Evolutionary conservation across 1,140 invertebrate species (phyloP), one percentile per base, ranked within the genome.

Genomic region (Limonius californicus): DNA sequence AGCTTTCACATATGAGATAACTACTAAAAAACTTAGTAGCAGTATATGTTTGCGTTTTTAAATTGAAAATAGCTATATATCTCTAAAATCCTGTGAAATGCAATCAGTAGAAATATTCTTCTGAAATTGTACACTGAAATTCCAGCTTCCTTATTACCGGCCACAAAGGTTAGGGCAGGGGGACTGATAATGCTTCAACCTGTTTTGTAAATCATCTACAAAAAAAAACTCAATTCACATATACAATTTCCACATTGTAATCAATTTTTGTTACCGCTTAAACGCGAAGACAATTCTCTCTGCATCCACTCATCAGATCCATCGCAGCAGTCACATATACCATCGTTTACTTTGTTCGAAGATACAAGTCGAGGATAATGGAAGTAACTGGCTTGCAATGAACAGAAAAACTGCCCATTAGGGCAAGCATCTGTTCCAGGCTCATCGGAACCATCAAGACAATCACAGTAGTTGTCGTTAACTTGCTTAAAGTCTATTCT

Each of bases 401-500:
- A 75, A 74, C 93, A 96, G 73, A 89, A 87, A 78, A 97, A 97
- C 12, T 81, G 77, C 1, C 90, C 90, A 78, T 89, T 87, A 0
- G 82, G 74, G 77, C 95, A 97, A 15, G 95, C 95, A 72, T 87
- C 87, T 4, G 94, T 97, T 59, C 92, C 85, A 20, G 94, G 94
- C 77, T 97, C 95, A 78, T 97, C 95, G 62, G 86, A 89, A 16
- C 91, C 92, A 79, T 92, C 90, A 14, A 75, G 70, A 80, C 95
- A 98, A 77, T 98, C 95, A 81, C 95, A 98, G 73, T 92, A 98
- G 77, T 98, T 88, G 80, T 98, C 95, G 74, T 98, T 98, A 2
- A 97, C 81, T 74, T 85, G 84, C 7, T 85, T 76, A 79, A 84
- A 89, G 15, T 77, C 66, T 35, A 82, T 76, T 56, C 77, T 65